Conservation (phyloP, 2,888 invertebrate genomes). For the Synergus itoensis region DNA sequence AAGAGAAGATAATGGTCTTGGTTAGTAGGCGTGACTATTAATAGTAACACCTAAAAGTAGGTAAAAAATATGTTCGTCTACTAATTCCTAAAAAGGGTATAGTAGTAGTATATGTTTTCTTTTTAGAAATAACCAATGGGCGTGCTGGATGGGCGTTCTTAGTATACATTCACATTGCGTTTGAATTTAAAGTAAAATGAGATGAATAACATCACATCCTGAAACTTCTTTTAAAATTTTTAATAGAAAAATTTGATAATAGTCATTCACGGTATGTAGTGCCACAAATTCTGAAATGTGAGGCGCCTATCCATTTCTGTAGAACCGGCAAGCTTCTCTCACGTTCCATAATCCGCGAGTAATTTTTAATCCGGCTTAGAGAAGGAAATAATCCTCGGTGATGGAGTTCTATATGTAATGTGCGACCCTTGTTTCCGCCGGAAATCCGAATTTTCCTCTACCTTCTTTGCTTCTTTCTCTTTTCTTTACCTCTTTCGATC, state of each 20-base stretch:
- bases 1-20: too few species aligned
- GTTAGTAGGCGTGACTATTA: too few species aligned
- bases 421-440: constrained; percentile 22
- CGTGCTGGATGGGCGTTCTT: too few species aligned
- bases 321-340: constrained; percentile 20
- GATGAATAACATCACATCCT: too few species aligned
- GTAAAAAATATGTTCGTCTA: too few species aligned
- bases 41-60: too few species aligned
- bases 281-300: constrained; percentile 13
- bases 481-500: background rate
- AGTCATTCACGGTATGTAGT: background rate
- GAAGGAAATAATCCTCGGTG: constrained; percentile 36
- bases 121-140: too few species aligned
- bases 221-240: background rate
- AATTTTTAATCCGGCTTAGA: constrained; percentile 41
- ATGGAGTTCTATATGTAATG: constrained; percentile 22
- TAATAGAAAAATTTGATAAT: background rate
- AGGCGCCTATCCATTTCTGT: constrained; percentile 10
- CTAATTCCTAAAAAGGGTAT: too few species aligned
- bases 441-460: constrained; percentile 14
- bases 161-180: too few species aligned
- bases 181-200: too few species aligned
- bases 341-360: constrained; percentile 36
- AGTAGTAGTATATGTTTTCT: too few species aligned
- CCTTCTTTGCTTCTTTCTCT: background rate